These are phyloP conservation scores for Chrysolina haemoptera DNA, from an alignment of 2,888 invertebrate genomes.

Conservation along the genomic window DNA sequence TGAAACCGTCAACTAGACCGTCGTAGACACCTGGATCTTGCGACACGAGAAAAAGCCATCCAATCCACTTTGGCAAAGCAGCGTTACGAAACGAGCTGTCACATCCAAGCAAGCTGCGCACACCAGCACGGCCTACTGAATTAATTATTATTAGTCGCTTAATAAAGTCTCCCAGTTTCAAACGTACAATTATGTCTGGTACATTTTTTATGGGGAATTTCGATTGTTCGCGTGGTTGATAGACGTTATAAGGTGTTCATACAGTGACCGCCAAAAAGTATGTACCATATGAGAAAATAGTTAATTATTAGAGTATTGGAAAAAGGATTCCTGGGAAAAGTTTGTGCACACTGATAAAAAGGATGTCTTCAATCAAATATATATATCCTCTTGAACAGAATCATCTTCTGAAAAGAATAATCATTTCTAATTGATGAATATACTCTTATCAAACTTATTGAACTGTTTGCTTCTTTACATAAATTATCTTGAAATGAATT, in stretches of 20 bases:
- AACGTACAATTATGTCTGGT: conserved; percentile 52
- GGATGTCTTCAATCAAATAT: too few relatives aligned
- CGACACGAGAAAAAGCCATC: conserved; percentile 38
- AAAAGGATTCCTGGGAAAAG: too few relatives aligned
- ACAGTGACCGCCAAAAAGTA: too few relatives aligned
- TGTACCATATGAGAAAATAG: too few relatives aligned
- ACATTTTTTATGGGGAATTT: conserved; percentile 50
- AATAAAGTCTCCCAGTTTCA: conserved; percentile 59
- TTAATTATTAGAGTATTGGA: too few relatives aligned
- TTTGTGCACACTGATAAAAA: too few relatives aligned
- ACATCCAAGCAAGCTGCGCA: conserved; percentile 39
- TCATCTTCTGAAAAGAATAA: too few relatives aligned
- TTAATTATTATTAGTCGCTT: conserved; percentile 54
- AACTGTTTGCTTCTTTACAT: too few relatives aligned
- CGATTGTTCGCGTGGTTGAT: conserved; percentile 25
- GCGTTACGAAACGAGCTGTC: conserved; percentile 42
- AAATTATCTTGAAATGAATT: too few relatives aligned
- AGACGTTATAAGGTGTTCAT: not conserved
- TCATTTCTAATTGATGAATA: too few relatives aligned
- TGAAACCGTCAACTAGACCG: conserved; percentile 35
- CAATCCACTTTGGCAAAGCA: conserved; percentile 45
- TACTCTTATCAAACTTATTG: too few relatives aligned
- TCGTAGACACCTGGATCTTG: conserved; percentile 32
- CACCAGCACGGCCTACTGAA: conserved; percentile 50
- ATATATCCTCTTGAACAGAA: too few relatives aligned